Percentiles rank a stretch among this genome's conserved stretches.
phyloP scores from a whole-genome alignment of 2,888 invertebrate species.

The Tanytarsus gracilentus region DNA sequence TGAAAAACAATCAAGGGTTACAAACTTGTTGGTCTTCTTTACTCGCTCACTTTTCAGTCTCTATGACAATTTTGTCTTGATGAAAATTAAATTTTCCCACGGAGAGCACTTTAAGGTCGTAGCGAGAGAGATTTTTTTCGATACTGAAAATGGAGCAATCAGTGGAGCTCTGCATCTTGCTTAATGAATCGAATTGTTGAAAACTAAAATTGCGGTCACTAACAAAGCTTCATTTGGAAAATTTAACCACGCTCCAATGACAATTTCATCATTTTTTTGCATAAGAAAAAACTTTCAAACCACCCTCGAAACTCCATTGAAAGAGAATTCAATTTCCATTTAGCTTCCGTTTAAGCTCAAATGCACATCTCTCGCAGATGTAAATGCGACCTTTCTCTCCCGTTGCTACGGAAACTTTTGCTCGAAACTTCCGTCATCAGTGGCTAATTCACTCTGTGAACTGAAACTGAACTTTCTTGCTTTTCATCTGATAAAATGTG shows the following conservation, averaged over 20 bases:
- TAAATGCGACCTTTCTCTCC: neutral
- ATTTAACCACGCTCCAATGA: neutral
- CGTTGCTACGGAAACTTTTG: too few relatives aligned
- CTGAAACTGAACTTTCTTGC: too few relatives aligned
- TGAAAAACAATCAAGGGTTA: too few relatives aligned
- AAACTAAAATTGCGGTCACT: neutral
- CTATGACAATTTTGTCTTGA: too few relatives aligned
- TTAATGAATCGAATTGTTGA: neutral
- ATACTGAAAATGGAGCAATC: too few relatives aligned
- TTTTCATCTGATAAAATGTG: neutral
- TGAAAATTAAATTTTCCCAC: neutral
- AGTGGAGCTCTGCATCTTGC: neutral
- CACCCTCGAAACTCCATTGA: neutral
- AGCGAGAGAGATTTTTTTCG: too few relatives aligned
- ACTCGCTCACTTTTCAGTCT: too few relatives aligned
- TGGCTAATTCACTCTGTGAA: neutral
- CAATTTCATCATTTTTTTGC: neutral
- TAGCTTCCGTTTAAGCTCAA: slow-evolving; percentile 6
- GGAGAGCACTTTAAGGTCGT: neutral
- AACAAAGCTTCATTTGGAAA: neutral
- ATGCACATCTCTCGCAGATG: neutral
- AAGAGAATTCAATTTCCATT: slow-evolving; percentile 15
- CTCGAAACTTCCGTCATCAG: too few relatives aligned
- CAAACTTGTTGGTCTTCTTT: too few relatives aligned
- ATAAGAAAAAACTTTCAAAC: too few relatives aligned